Conservation (phyloP, 2,797 vertebrate genomes). For the Halcyon leucocephala region DNA sequence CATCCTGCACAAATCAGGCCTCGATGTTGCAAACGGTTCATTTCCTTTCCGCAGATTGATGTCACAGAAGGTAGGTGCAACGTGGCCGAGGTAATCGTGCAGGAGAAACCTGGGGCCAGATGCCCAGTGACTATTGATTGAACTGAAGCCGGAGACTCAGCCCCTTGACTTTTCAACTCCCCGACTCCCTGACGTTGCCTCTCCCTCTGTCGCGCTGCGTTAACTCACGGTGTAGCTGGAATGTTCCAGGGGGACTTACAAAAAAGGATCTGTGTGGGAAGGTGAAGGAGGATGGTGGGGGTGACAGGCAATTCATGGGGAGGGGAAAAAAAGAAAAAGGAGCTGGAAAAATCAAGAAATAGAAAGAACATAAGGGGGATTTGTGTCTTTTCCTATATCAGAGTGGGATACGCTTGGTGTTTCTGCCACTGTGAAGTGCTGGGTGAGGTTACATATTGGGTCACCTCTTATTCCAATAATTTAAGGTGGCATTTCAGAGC, state of each 20-base stretch:
- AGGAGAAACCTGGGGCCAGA: background rate
- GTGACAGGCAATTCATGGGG: conserved; percentile 14
- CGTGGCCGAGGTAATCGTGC: background rate
- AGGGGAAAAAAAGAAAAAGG: background rate
- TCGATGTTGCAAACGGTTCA: background rate
- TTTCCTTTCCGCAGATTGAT: background rate
- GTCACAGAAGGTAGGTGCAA: background rate
- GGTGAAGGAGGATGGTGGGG: conserved; percentile 58
- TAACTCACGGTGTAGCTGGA: conserved; percentile 19
- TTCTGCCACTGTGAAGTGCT: conserved; percentile 49
- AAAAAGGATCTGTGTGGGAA: conserved; percentile 60
- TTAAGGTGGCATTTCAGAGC: conserved; percentile 19
- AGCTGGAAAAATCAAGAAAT: conserved; percentile 60
- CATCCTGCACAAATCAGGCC: background rate
- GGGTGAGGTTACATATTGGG: background rate
- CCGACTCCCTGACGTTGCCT: conserved; percentile 45
- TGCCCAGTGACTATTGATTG: background rate
- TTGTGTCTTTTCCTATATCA: conserved; percentile 35
- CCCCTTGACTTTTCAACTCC: conserved; percentile 22
- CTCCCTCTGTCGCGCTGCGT: background rate
- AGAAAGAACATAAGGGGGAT: conserved; percentile 50
- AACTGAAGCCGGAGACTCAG: conserved; percentile 19
- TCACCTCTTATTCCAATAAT: conserved; percentile 31
- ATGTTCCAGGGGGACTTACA: conserved; percentile 20
- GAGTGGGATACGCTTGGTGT: conserved; percentile 29